Evolutionary conservation across 2,113 vertebrate species (phyloP), one percentile per base, ranked within the genome.

Genomic region (Trematocara macrostoma): DNA sequence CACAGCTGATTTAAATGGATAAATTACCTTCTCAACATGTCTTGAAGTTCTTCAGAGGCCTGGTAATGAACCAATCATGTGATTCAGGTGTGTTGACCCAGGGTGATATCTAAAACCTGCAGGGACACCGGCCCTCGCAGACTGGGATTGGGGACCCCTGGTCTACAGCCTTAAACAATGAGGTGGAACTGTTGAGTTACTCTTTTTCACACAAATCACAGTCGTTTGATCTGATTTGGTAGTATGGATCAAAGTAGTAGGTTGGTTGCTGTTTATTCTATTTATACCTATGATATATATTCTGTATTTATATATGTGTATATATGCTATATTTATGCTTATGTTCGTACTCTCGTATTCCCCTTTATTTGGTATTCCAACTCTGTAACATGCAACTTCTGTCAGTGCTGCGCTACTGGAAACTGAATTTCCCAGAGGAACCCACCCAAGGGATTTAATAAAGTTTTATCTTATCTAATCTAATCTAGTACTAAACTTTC

Each of bases 21-120:
- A 47, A 47, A 47, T 47, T 0, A 47, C 0, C 45, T 47, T 0
- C 45, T 47, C 45, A 47, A 47, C 6, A 47, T 0, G 45, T 47
- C 45, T 2, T 47, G 14, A 47, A 47, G 45, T 47, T 47, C 0
- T 47, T 14, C 14, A 47, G 14, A 47, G 45, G 3, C 14, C 6
- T 7, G 45, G 2, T 47, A 47, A 47, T 1, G 2, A 47, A 15
- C 45, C 7, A 47, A 47, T 15, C 0, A 47, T 47, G 45, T 47
- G 45, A 47, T 15, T 15, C 45, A 47, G 45, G 45, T 47, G 45
- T 47, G 45, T 1, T 47, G 45, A 47, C 45, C 45, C 14, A 47
- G 0, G 3, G 42, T 45, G 42, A 7, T 0, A 15, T 7, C 11
- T 12, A 42, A 42, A 40, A 11, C 4, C 0, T 40, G 38, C 38